A percentile compares a stretch with the other conserved stretches of the same genome.
Evolutionary conservation across 2,888 invertebrate species (phyloP).

Genomic region (Gastracanthus pulcherrimus): DNA sequence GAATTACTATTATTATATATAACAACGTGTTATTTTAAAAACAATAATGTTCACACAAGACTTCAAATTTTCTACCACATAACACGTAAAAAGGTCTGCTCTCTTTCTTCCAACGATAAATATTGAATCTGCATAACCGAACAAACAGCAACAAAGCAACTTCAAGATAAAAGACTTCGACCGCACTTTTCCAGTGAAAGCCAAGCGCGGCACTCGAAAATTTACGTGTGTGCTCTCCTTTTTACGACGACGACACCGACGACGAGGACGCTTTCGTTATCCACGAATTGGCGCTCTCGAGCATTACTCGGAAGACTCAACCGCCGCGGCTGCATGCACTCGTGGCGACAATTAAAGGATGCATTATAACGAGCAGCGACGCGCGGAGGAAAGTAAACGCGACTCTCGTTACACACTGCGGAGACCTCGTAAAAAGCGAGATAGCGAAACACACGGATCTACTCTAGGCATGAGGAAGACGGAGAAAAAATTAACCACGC

Average conservation of each 20-base stretch:
- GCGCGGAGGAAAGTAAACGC: conserved; percentile 29
- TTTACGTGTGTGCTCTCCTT: too few relatives aligned
- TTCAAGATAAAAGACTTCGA: too few relatives aligned
- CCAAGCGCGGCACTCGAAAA: too few relatives aligned
- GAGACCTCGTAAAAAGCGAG: conserved; percentile 31
- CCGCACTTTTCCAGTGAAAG: neutral
- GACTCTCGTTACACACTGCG: conserved; percentile 33
- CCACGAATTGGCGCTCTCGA: conserved; percentile 7
- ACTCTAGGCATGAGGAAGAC: neutral
- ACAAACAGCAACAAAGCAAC: too few relatives aligned
- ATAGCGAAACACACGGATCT: conserved; percentile 21
- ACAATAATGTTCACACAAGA: too few relatives aligned
- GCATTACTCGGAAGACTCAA: conserved; percentile 15
- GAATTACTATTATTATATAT: too few relatives aligned
- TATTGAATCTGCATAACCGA: too few relatives aligned
- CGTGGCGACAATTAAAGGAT: conserved; percentile 41
- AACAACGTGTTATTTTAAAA: too few relatives aligned
- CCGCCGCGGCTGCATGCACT: neutral
- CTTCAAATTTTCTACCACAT: too few relatives aligned
- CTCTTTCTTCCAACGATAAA: too few relatives aligned
- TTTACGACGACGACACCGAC: conserved; percentile 10
- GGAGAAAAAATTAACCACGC: conserved; percentile 23
- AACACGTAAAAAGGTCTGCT: too few relatives aligned
- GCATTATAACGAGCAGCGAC: conserved; percentile 31
- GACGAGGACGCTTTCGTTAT: neutral